Conservation (phyloP, 2,113 vertebrate species). For the Hippocampus zosterae region DNA sequence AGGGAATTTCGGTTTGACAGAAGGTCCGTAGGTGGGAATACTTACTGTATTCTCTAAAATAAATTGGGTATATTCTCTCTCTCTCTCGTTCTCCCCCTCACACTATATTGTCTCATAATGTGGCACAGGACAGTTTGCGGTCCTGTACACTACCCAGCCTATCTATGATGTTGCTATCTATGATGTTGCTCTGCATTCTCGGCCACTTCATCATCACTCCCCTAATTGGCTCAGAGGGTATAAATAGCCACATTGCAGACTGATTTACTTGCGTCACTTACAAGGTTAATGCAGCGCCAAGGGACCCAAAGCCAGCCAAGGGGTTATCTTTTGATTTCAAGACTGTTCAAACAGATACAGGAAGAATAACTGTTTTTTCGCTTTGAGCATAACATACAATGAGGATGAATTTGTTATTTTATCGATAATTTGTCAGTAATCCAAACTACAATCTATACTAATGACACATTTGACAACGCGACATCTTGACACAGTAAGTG, state of each 20-base stretch:
- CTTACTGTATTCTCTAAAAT: too few species aligned
- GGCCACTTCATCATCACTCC: slow-evolving; percentile 47
- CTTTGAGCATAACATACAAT: neutral
- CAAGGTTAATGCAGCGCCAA: slow-evolving; percentile 52
- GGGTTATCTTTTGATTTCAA: slow-evolving; percentile 9
- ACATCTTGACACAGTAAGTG: too few species aligned
- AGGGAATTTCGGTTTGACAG: too few species aligned
- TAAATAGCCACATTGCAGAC: slow-evolving; percentile 58
- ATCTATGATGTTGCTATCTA: slow-evolving; percentile 30
- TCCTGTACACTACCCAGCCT: slow-evolving; percentile 20
- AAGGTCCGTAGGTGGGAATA: too few species aligned
- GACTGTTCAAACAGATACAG: slow-evolving; percentile 1
- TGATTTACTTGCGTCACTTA: slow-evolving; percentile 59
- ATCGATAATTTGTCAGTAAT: neutral
- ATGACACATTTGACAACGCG: too few species aligned
- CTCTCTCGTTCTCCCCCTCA: too few species aligned
- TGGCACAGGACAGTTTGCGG: neutral
- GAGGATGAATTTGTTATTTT: neutral
- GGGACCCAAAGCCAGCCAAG: slow-evolving; percentile 14
- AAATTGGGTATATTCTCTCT: too few species aligned
- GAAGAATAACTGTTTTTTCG: neutral
- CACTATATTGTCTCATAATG: too few species aligned
- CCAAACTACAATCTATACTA: neutral
- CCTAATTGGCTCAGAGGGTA: slow-evolving; percentile 61
- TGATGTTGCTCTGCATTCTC: slow-evolving; percentile 37